Percentiles rank a stretch among this genome's conserved stretches.
Conservation (phyloP, 2,888 invertebrate genomes). For the Cylindroiulus punctatus region DNA sequence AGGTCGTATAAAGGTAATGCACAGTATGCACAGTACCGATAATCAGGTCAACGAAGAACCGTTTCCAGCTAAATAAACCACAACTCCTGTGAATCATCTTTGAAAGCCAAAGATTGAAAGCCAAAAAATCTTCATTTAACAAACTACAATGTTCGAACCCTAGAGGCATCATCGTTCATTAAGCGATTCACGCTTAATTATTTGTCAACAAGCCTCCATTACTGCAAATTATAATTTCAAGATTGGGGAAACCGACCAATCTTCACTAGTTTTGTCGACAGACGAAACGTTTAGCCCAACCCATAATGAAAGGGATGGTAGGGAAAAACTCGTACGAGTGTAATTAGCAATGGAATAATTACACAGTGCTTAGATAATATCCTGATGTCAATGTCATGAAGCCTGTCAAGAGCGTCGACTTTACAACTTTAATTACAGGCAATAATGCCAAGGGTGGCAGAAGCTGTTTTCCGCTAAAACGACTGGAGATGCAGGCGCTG, state of each 20-base stretch:
- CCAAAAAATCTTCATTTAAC: not conserved
- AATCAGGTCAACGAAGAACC: not conserved
- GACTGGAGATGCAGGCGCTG: not conserved
- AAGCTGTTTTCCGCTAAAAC: not conserved
- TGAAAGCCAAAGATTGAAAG: too few relatives aligned
- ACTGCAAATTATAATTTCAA: not conserved
- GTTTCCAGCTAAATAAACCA: not conserved
- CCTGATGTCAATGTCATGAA: constrained; percentile 37
- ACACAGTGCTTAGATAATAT: constrained; percentile 6
- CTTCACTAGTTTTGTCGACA: not conserved
- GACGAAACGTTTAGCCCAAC: not conserved
- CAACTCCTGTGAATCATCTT: not conserved
- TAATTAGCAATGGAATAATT: constrained; percentile 43
- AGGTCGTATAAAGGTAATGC: too few relatives aligned
- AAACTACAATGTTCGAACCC: not conserved
- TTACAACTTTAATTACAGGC: constrained; percentile 19
- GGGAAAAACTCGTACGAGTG: not conserved
- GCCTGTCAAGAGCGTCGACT: constrained; percentile 5
- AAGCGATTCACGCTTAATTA: not conserved
- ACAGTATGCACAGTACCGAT: not conserved
- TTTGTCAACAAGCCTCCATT: constrained; percentile 30
- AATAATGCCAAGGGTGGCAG: constrained; percentile 28
- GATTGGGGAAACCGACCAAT: not conserved
- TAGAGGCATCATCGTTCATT: not conserved
- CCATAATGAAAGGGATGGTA: not conserved